Percentiles rank a stretch among this genome's conserved stretches.
Evolutionary conservation across 2,797 vertebrate genomes (phyloP).

Genomic region (Pseudotriccus pelzelni): DNA sequence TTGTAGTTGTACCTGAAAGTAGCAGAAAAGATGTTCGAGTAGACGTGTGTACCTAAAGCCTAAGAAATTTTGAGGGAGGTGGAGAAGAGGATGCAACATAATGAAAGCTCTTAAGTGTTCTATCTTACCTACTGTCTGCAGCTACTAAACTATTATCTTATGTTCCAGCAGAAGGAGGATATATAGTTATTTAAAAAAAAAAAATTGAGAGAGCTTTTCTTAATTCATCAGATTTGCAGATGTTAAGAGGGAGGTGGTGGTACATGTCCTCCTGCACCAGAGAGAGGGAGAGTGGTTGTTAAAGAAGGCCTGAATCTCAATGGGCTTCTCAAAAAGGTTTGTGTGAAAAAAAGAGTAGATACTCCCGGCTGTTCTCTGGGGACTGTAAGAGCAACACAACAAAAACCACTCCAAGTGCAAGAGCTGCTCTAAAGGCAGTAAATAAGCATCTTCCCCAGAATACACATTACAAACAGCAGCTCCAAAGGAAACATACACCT

Average conservation of each 20-base stretch:
- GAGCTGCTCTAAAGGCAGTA: not conserved
- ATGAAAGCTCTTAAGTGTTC: not conserved
- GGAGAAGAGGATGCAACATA: not conserved
- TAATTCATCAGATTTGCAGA: not conserved
- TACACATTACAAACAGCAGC: not conserved
- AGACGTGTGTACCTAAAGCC: fast-evolving
- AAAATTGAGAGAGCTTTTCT: not conserved
- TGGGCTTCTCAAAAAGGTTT: not conserved
- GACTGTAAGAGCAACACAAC: not conserved
- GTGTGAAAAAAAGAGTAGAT: not conserved
- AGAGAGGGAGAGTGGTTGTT: not conserved
- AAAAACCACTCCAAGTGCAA: not conserved
- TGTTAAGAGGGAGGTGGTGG: not conserved
- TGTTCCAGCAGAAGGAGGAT: not conserved
- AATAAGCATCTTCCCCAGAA: not conserved
- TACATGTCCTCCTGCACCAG: not conserved
- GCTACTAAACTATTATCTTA: not conserved
- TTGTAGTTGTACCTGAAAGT: not conserved
- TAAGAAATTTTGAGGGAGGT: not conserved
- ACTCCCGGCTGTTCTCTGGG: not conserved
- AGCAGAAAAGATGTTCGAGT: not conserved
- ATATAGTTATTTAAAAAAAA: too few species aligned
- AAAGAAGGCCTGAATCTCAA: not conserved
- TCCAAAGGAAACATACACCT: slow-evolving; percentile 20
- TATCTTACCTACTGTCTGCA: not conserved